Base-by-base conservation (phyloP, 1,140 invertebrate species). In the Chironomus tepperi region DNA sequence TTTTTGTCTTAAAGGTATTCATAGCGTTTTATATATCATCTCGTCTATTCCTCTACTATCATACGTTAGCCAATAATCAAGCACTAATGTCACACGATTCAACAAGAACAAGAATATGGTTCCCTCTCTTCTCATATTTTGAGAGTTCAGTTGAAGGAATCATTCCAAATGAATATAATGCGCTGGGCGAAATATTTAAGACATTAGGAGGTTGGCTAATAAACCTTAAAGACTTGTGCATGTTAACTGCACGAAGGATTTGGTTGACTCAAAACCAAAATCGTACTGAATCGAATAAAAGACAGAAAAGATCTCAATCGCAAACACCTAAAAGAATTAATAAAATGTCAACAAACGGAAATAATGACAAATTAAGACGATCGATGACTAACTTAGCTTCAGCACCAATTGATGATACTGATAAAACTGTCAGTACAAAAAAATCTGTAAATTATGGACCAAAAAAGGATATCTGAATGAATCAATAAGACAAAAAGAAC, bases 21-120 rank as follows among this genome's bases (percentile, higher is more conserved):
- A 95, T 99, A 75, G 97, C 97, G 2, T 99, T 98, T 83, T 98
- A 98, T 84, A 97, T 98, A 78, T 96, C 95, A 3, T 97, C 96
- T 21, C 87, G 97, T 73, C 86, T 99, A 24, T 99, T 99, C 84
- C 88, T 98, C 2, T 99, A 98, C 81, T 99, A 99, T 83, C 97
- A 99, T 80, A 98, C 96, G 8, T 85, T 98, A 74, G 95, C 96
- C 34, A 98, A 98, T 83, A 98, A 98, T 83, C 90, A 95, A 79
- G 81, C 80, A 7, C 76, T 82, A 15, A 82, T 82, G 81, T 81
- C 81, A 74, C 80, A 79, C 75, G 81, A 82, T 73, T 82, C 81
- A 8, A 82, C 75, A 34, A 78, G 86, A 73, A 88, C 86, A 7
- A 81, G 86, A 74, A 86, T 88, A 76, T 88, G 86, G 88, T 89